Percentiles rank a stretch among this genome's conserved stretches.
phyloP scores from a whole-genome alignment of 1,140 invertebrate genomes.

The Drosophila pruinosa region DNA sequence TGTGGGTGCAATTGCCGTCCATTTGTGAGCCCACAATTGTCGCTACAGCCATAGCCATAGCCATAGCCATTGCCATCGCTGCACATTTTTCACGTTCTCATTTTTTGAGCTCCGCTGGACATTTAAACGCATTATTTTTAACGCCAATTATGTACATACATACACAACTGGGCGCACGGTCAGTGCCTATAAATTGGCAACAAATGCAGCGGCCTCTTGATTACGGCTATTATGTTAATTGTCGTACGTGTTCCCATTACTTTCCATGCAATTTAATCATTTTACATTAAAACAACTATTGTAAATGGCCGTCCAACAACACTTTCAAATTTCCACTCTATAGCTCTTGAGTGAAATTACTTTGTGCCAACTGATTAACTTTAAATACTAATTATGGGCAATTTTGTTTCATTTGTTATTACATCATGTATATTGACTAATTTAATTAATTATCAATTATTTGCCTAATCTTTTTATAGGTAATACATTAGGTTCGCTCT shows the following conservation, averaged over 20 bases:
- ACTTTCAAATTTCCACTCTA: conserved; percentile 1
- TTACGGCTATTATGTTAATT: conserved; percentile 74
- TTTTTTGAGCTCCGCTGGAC: conserved; percentile 44
- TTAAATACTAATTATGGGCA: neutral
- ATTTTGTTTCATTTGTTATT: neutral
- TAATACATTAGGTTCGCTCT: too few relatives aligned
- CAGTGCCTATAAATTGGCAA: conserved; percentile 61
- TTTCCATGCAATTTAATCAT: conserved; percentile 42
- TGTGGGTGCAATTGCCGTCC: conserved; percentile 59
- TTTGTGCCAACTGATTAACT: neutral
- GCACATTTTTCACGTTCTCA: conserved; percentile 60
- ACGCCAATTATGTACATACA: conserved; percentile 60
- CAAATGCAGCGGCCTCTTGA: conserved; percentile 60
- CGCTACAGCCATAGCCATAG: conserved; percentile 42
- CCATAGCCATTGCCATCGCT: conserved; percentile 30
- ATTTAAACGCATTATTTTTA: conserved; percentile 76
- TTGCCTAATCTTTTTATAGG: too few relatives aligned
- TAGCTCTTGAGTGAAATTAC: neutral
- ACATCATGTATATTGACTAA: too few relatives aligned
- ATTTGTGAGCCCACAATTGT: conserved; percentile 73
- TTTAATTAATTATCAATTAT: too few relatives aligned
- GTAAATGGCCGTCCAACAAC: conserved; percentile 1
- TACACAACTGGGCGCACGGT: neutral
- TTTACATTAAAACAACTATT: conserved; percentile 27
- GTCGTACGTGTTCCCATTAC: conserved; percentile 52